Evolutionary conservation across 2,797 vertebrate genomes (phyloP).

Genomic region (Leuciscus waleckii): DNA sequence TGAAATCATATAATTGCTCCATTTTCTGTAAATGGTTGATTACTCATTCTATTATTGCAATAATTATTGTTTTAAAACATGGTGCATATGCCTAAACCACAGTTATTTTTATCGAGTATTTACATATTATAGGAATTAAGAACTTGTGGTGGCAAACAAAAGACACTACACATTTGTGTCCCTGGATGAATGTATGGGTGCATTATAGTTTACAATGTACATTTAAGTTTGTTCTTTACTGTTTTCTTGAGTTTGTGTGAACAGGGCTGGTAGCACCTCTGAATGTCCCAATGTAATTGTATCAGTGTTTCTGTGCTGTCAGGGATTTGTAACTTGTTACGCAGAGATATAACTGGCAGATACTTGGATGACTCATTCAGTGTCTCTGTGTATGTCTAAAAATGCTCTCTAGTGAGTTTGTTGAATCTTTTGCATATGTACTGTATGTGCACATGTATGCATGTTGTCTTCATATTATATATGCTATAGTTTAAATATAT

Average conservation of each 20-base stretch:
- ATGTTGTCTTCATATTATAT: slow-evolving; percentile 13
- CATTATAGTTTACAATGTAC: not conserved
- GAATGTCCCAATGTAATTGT: slow-evolving; percentile 79
- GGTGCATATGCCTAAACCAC: not conserved
- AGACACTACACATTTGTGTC: not conserved
- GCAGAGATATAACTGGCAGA: slow-evolving; percentile 70
- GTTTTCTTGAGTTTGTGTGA: slow-evolving; percentile 47
- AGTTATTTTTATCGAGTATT: not conserved
- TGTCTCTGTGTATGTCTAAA: slow-evolving; percentile 51
- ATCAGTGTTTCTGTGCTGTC: slow-evolving; percentile 78
- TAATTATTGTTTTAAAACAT: not conserved
- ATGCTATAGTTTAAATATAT: slow-evolving; percentile 21
- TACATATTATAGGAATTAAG: not conserved
- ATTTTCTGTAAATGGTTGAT: slow-evolving; percentile 4
- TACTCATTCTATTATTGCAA: not conserved
- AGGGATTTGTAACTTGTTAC: slow-evolving; percentile 84
- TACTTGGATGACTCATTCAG: slow-evolving; percentile 68
- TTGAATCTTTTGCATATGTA: slow-evolving; percentile 64
- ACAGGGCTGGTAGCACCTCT: slow-evolving; percentile 75
- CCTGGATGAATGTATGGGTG: slow-evolving; percentile 1
- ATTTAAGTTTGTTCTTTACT: slow-evolving; percentile 7
- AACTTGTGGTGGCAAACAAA: not conserved
- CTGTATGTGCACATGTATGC: slow-evolving; percentile 56
- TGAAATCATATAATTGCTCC: not conserved
- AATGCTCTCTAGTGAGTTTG: slow-evolving; percentile 19